Percentiles rank a stretch among this genome's conserved stretches.
phyloP scores from a whole-genome alignment of 2,888 invertebrate species.

The Aleiodes leptofemur region DNA sequence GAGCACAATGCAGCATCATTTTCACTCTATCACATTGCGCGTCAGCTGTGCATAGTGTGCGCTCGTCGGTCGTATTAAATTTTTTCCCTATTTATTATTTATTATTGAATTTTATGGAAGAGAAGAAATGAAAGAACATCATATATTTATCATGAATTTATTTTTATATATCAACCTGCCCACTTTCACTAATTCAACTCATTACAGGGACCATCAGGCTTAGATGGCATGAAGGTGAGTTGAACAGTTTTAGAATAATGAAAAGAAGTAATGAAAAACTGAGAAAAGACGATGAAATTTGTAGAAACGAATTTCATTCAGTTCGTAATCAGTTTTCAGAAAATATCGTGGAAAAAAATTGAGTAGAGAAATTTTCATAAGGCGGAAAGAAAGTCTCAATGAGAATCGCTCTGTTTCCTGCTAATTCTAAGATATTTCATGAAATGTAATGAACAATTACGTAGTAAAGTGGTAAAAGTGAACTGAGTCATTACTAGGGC shows the following conservation, averaged over 20 bases:
- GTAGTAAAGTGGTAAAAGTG: too few species aligned
- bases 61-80: conserved; percentile 57
- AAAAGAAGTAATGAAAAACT: conserved; percentile 22
- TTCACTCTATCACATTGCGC: conserved; percentile 34
- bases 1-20: conserved; percentile 47
- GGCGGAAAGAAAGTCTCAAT: too few species aligned
- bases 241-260: conserved; percentile 52
- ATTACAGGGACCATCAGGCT: conserved; percentile 92
- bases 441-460: too few species aligned
- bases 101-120: background rate
- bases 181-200: conserved; percentile 60
- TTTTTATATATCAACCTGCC: conserved; percentile 33
- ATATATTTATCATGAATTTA: conserved; percentile 50
- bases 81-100: conserved; percentile 42
- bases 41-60: conserved; percentile 57
- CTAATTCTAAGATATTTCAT: too few species aligned
- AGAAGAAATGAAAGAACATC: conserved; percentile 39
- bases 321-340: too few species aligned
- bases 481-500: too few species aligned
- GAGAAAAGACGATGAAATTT: too few species aligned
- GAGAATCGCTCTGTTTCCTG: too few species aligned
- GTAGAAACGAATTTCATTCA: too few species aligned
- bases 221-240: conserved; percentile 97
- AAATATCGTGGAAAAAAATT: too few species aligned
- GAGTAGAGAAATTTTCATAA: too few species aligned